Evolutionary conservation across 2,888 invertebrate species (phyloP), one percentile per base, ranked within the genome.

Genomic region (Gryllus longicercus): DNA sequence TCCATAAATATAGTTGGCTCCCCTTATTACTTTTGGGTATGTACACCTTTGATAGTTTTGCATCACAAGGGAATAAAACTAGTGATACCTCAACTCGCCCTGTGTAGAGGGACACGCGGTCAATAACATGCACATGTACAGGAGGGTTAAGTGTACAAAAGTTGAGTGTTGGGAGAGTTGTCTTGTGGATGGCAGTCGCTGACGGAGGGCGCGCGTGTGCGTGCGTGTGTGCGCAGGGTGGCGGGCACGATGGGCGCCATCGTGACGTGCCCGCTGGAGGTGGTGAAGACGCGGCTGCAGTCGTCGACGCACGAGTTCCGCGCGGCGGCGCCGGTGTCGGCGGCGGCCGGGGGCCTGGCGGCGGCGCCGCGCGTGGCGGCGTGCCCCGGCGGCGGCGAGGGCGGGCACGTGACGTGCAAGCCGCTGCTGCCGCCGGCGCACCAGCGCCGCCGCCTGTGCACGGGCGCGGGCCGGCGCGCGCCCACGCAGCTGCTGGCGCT

Each of bases 181-280:
- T 21, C 21, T 21, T 21, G 21, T 21, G 83, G 84, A 81, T 82
- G 25, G 25, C 25, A 25, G 25, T 1, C 38, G 38, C 1, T 38
- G 38, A 38, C 38, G 38, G 38, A 0, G 38, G 2, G 25, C 25
- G 25, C 25, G 4, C 25, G 25, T 2, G 25, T 2, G 25, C 25
- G 25, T 4, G 38, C 8, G 38, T 8, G 81, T 83, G 80, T 84
- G 88, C 88, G 50, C 88, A 98, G 98, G 86, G 92, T 96, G 88
- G 99, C 97, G 83, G 99, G 99, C 83, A 99, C 98, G 79, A 94
- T 96, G 77, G 98, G 98, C 79, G 98, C 98, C 23, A 96, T 99
- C 83, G 93, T 97, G 83, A 99, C 99, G 85, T 98, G 98, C 88
- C 99, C 99, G 16, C 89, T 99, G 85, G 99, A 99, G 90, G 98